Percentiles rank a stretch among this genome's conserved stretches.
Conservation (phyloP, 2,113 vertebrate species). For the Microcebus griseorufus region DNA sequence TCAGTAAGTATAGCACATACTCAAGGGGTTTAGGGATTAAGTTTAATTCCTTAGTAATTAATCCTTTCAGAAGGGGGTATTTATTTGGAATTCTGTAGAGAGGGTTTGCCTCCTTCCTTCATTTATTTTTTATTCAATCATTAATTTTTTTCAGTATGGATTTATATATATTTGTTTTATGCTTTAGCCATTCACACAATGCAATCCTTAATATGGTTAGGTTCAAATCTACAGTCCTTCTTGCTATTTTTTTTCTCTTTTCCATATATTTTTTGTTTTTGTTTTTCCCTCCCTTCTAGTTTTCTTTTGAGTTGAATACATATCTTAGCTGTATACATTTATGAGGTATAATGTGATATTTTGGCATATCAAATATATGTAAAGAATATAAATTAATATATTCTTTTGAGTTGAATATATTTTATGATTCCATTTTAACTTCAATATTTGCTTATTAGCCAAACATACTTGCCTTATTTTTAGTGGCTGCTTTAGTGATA, state of each 20-base stretch:
- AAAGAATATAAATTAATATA: too few relatives aligned
- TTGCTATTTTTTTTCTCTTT: neutral
- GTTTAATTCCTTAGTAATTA: too few relatives aligned
- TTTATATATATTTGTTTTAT: neutral
- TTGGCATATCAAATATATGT: too few relatives aligned
- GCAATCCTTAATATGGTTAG: neutral
- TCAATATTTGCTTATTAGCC: neutral
- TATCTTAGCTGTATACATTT: neutral
- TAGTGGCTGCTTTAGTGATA: neutral
- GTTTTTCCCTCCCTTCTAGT: neutral
- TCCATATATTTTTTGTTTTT: neutral
- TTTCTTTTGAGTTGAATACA: neutral
- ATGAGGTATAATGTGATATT: too few relatives aligned
- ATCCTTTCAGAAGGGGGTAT: neutral
- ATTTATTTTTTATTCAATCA: neutral
- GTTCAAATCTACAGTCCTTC: neutral
- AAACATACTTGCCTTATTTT: neutral
- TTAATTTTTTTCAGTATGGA: neutral
- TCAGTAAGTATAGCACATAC: neutral
- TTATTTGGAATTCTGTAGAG: neutral
- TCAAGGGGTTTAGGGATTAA: neutral
- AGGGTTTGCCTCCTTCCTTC: neutral
- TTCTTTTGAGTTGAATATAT: too few relatives aligned
- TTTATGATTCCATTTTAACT: neutral
- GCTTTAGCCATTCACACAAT: neutral